Percentiles rank a stretch among this genome's conserved stretches.
phyloP scores from a whole-genome alignment of 1,140 invertebrate species.

The Apocrypta bakeri region DNA sequence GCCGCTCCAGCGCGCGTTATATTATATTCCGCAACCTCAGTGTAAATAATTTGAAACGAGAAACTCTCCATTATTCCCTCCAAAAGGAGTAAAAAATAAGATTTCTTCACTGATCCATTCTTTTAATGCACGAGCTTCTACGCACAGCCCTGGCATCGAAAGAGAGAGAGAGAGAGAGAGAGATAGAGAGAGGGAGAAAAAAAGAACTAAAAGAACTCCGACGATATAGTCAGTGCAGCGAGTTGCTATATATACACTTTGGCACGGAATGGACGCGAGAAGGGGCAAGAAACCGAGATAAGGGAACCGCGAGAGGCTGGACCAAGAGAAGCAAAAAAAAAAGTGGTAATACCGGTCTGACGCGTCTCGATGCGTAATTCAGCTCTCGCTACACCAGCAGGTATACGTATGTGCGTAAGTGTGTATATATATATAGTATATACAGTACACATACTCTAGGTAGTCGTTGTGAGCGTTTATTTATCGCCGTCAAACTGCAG shows the following conservation, averaged over 20 bases:
- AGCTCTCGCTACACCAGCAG: not conserved
- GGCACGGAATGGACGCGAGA: not conserved
- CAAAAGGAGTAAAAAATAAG: conserved; percentile 3
- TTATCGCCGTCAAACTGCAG: conserved; percentile 46
- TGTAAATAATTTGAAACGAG: conserved; percentile 51
- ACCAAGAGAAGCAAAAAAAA: conserved; percentile 20
- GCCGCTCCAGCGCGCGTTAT: conserved; percentile 12
- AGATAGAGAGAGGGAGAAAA: not conserved
- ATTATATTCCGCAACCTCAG: conserved; percentile 44
- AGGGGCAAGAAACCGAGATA: conserved; percentile 37
- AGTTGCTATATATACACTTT: not conserved
- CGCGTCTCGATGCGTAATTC: conserved; percentile 51
- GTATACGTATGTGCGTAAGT: not conserved
- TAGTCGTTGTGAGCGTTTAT: conserved; percentile 36
- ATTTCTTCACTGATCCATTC: conserved; percentile 11
- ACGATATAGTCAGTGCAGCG: not conserved
- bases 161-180: conserved; percentile 8
- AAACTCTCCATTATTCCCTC: conserved; percentile 44
- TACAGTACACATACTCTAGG: not conserved
- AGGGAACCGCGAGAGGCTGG: not conserved
- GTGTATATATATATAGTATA: too few relatives aligned
- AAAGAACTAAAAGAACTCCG: not conserved
- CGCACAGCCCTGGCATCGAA: not conserved
- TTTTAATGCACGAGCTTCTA: conserved; percentile 32
- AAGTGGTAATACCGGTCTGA: conserved; percentile 51